Evolutionary conservation across 2,888 invertebrate genomes (phyloP).

Genomic region (Eilema depressum): DNA sequence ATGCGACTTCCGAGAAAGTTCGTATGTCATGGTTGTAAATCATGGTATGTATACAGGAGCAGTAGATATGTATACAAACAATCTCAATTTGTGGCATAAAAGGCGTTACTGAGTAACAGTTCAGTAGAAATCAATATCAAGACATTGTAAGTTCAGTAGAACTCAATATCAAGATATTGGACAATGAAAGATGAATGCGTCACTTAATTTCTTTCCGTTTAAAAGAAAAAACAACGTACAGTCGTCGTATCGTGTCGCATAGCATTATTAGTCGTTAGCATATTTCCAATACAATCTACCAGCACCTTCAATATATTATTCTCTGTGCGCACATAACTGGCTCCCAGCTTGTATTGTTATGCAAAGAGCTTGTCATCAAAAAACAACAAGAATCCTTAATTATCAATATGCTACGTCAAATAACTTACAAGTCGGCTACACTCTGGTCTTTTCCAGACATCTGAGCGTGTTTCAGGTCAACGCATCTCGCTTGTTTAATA

Average conservation of each 20-base stretch:
- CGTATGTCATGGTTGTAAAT: no score
- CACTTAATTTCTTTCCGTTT: background rate
- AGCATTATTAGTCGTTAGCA: constrained; percentile 3
- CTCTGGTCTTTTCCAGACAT: constrained; percentile 48
- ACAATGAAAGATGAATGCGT: constrained; percentile 1
- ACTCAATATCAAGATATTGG: no score
- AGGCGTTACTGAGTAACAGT: no score
- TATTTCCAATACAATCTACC: constrained; percentile 11
- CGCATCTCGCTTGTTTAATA: constrained; percentile 74
- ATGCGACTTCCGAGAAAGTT: no score
- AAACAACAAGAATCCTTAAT: constrained; percentile 15
- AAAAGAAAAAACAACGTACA: background rate
- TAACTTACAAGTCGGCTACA: constrained; percentile 12
- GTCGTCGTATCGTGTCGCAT: constrained; percentile 1
- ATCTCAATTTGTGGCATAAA: no score
- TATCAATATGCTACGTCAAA: constrained; percentile 16
- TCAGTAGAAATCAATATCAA: no score
- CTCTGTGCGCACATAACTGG: constrained; percentile 3
- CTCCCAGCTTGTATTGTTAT: constrained; percentile 4
- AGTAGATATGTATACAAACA: no score
- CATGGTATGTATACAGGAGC: no score
- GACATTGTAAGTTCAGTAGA: no score
- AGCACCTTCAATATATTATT: constrained; percentile 3
- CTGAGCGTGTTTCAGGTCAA: constrained; percentile 69
- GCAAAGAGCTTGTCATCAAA: constrained; percentile 13